Conservation (phyloP, 2,888 invertebrate genomes). For the Ophion obscuratus region DNA sequence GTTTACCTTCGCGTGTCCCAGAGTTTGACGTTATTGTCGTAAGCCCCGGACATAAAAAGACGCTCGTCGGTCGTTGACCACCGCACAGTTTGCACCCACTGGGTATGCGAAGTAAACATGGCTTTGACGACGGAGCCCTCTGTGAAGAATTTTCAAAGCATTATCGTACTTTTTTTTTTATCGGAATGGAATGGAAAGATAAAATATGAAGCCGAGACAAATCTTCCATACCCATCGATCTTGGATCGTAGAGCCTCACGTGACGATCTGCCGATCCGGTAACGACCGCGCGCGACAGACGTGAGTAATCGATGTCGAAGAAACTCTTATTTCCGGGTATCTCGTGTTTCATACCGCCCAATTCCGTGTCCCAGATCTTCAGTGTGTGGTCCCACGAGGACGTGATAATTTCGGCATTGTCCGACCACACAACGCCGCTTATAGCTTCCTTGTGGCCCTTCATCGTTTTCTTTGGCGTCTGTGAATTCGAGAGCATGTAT, state of each 20-base stretch:
- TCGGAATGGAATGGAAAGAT: background rate
- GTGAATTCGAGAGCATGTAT: background rate
- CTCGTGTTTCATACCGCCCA: conserved; percentile 93
- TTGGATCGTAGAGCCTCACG: conserved; percentile 95
- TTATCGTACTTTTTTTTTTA: background rate
- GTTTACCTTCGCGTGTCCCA: conserved; percentile 96
- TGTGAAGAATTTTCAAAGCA: conserved; percentile 81
- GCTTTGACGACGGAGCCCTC: conserved; percentile 95
- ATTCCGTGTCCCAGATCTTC: conserved; percentile 96
- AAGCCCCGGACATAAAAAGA: conserved; percentile 96
- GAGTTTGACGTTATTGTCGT: conserved; percentile 95
- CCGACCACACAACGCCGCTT: conserved; percentile 93
- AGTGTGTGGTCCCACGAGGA: conserved; percentile 98
- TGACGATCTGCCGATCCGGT: conserved; percentile 96
- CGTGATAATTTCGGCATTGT: conserved; percentile 91
- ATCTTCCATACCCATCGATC: conserved; percentile 89
- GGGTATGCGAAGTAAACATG: conserved; percentile 94
- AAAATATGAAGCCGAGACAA: background rate
- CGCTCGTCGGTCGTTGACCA: conserved; percentile 95
- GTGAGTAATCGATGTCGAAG: conserved; percentile 94
- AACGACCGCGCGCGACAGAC: conserved; percentile 89
- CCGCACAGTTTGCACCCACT: conserved; percentile 95
- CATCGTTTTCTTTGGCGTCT: conserved; percentile 94
- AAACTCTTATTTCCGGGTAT: conserved; percentile 95
- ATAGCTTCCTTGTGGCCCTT: conserved; percentile 97